Evolutionary conservation across 1,140 invertebrate species (phyloP).

Genomic region (Apis laboriosa): DNA sequence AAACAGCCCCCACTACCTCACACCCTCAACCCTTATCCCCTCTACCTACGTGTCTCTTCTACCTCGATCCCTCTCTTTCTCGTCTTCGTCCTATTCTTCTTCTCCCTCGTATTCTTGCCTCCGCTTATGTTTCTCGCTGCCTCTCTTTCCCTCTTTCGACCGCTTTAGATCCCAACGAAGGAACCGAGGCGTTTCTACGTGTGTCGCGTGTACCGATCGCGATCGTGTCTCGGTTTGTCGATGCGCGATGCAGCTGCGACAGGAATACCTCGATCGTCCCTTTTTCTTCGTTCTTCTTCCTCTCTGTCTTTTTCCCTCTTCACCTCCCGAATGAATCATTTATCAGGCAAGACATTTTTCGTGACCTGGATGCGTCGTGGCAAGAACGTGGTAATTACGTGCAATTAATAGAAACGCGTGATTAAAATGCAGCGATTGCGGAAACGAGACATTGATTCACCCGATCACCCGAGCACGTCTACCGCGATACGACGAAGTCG

Average conservation of each 20-base stretch:
- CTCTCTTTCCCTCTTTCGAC: not conserved
- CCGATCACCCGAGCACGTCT: not conserved
- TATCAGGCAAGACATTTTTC: constrained; percentile 15
- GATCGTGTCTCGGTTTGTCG: constrained; percentile 32
- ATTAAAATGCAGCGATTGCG: not conserved
- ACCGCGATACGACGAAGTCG: not conserved
- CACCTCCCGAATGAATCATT: constrained; percentile 28
- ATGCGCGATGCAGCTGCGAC: constrained; percentile 23
- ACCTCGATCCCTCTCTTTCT: constrained; percentile 4
- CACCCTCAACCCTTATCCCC: constrained; percentile 64
- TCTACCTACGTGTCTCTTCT: not conserved
- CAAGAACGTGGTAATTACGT: not conserved
- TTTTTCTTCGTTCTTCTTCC: not conserved
- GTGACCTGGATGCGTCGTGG: not conserved
- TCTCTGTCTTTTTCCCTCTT: not conserved
- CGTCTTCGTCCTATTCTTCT: not conserved
- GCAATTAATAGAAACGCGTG: constrained; percentile 19
- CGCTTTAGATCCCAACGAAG: constrained; percentile 59
- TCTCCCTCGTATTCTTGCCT: not conserved
- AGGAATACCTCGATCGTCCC: constrained; percentile 5
- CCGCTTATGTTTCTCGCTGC: no score
- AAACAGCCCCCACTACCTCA: constrained; percentile 62
- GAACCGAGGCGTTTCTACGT: constrained; percentile 56
- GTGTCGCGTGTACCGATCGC: constrained; percentile 41
- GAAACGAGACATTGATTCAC: not conserved